Conservation (phyloP, 2,113 vertebrate genomes). For the Carettochelys insculpta region DNA sequence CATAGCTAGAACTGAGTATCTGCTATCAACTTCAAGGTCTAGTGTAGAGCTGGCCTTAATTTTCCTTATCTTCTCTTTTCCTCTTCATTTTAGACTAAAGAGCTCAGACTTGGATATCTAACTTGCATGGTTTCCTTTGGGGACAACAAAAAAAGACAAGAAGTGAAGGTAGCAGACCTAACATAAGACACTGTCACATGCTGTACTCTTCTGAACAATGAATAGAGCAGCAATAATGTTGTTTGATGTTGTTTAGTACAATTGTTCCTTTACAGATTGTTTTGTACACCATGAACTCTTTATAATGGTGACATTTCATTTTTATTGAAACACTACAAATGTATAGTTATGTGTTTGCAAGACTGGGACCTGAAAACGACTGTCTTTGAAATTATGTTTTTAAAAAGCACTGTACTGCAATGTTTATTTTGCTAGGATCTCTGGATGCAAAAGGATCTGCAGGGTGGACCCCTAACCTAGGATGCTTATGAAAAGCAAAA, state of each 20-base stretch:
- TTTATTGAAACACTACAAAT: background rate
- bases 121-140: background rate
- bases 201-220: background rate
- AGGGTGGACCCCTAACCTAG: background rate
- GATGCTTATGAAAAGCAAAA: background rate
- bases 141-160: background rate
- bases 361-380: background rate
- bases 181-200: background rate
- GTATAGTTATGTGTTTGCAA: background rate
- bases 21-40: too few relatives aligned
- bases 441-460: background rate
- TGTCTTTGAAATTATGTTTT: background rate
- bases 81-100: background rate
- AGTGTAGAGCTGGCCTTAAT: too few relatives aligned
- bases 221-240: accelerated
- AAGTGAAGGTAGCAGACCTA: background rate
- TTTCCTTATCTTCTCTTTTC: background rate
- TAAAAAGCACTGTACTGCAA: background rate
- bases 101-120: background rate
- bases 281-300: background rate
- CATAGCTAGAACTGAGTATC: too few relatives aligned
- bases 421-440: background rate
- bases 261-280: background rate
- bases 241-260: background rate
- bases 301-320: background rate